Base-by-base conservation (phyloP, 1,140 invertebrate species). In the Lethocerus indicus region DNA sequence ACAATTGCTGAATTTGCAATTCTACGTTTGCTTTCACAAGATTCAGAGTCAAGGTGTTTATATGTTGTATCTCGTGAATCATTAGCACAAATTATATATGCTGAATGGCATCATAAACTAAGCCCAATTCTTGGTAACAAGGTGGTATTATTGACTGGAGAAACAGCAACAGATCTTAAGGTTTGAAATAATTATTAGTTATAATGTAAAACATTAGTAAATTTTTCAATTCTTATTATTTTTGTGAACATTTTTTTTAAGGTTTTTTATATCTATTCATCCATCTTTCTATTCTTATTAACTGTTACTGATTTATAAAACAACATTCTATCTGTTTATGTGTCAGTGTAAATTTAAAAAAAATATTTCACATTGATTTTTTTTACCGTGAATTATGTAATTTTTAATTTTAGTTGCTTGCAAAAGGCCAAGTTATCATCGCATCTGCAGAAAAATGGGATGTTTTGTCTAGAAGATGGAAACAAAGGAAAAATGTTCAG, bases 401-500 rank as follows among this genome's bases (percentile, higher is more conserved):
- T n/a, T n/a, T n/a, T n/a, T n/a, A n/a, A n/a, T n/a, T n/a, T n/a
- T n/a, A n/a, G n/a, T n/a, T n/a, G n/a, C 24, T 90, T 1, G 84
- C 83, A 23, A 87, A 92, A 63, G 93, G 88, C 16, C 88, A 98
- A 65, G 81, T 99, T 21, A 85, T 99, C 6, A 83, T 99, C 46
- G 87, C 87, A 14, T 98, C 93, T 0, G 92, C 94, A 2, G 94
- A 98, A 57, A 94, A 96, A 59, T 99, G 96, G 96, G 95, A 99
- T 66, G 87, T 98, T 7, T 66, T 99, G 0, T 98, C 95, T 0
- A 71, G 96, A 52, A 72, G 95, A 52, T 99, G 96, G 96, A 99
- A 98, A 62, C 92, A 98, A 59, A 73, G 95, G 5, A 97, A 97
- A 64, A 94, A 95, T 63, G 93, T 99, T 0, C 94, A 98, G 61